phyloP scores from a whole-genome alignment of 2,888 invertebrate genomes.

The Coremacera marginata region DNA sequence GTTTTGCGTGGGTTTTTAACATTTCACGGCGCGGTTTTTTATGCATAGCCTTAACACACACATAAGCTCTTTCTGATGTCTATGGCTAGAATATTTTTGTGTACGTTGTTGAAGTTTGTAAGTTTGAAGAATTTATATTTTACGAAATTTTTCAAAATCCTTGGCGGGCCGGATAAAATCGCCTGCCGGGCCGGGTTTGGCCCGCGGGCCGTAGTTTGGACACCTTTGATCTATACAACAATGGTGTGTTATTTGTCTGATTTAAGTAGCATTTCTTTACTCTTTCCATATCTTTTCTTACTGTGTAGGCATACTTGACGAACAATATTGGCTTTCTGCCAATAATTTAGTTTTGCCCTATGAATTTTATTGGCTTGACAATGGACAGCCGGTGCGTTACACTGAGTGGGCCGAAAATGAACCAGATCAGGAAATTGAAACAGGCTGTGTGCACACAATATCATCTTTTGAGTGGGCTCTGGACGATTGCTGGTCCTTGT shows the following conservation, averaged over 20 bases:
- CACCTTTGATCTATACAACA: too few relatives aligned
- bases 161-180: too few relatives aligned
- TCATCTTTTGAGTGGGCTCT: not conserved
- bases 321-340: conserved; percentile 52
- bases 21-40: too few relatives aligned
- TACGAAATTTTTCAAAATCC: too few relatives aligned
- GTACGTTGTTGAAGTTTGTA: too few relatives aligned
- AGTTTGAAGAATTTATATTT: too few relatives aligned
- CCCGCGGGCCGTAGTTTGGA: too few relatives aligned
- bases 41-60: too few relatives aligned
- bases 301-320: conserved; percentile 26
- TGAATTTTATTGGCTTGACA: conserved; percentile 49
- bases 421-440: conserved; percentile 27
- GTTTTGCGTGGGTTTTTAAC: too few relatives aligned
- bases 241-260: not conserved
- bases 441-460: conserved; percentile 39
- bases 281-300: not conserved
- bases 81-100: too few relatives aligned
- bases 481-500: not conserved
- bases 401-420: conserved; percentile 46
- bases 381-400: conserved; percentile 48
- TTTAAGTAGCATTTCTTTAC: not conserved
- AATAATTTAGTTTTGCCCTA: conserved; percentile 43
- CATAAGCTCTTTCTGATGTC: too few relatives aligned
- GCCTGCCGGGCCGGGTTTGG: too few relatives aligned